phyloP scores from a whole-genome alignment of 92 coral and sea anemone genomes.

The Palythoa caribaeorum region DNA sequence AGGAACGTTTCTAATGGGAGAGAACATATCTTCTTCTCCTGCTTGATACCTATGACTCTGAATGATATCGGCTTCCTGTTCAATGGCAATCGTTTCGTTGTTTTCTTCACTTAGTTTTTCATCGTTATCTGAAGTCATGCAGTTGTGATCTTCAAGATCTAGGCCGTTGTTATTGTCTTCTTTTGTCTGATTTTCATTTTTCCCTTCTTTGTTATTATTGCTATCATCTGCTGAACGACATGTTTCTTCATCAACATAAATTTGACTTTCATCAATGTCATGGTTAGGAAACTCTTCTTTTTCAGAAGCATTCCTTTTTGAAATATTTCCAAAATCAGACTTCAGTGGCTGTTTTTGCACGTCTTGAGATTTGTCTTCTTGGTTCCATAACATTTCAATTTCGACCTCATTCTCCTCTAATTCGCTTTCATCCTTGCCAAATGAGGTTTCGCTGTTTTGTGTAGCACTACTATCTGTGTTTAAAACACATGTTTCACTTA shows the following conservation, averaged over 20 bases:
- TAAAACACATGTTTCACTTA: not conserved
- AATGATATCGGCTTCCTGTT: conserved; percentile 53
- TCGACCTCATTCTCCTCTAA: not conserved
- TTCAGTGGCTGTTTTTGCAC: not conserved
- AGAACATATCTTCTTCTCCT: conserved; percentile 55
- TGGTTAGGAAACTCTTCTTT: not conserved
- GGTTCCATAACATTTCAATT: not conserved
- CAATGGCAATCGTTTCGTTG: conserved; percentile 46
- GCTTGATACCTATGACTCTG: conserved; percentile 52
- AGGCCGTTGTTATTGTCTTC: not conserved
- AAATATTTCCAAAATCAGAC: not conserved
- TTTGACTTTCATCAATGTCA: not conserved
- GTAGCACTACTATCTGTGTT: not conserved
- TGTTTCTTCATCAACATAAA: not conserved
- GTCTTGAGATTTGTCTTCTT: not conserved
- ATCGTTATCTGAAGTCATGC: not conserved
- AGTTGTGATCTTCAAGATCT: not conserved
- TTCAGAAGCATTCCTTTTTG: not conserved
- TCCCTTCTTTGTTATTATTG: not conserved
- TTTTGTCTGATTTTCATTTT: not conserved
- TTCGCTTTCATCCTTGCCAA: not conserved
- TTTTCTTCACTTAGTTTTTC: not conserved
- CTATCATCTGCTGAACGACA: not conserved
- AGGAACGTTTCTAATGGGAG: conserved; percentile 11
- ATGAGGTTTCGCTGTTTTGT: not conserved